A percentile compares a stretch with the other conserved stretches of the same genome.
Conservation (phyloP, 2,888 invertebrate species). For the Calameuta filiformis region DNA sequence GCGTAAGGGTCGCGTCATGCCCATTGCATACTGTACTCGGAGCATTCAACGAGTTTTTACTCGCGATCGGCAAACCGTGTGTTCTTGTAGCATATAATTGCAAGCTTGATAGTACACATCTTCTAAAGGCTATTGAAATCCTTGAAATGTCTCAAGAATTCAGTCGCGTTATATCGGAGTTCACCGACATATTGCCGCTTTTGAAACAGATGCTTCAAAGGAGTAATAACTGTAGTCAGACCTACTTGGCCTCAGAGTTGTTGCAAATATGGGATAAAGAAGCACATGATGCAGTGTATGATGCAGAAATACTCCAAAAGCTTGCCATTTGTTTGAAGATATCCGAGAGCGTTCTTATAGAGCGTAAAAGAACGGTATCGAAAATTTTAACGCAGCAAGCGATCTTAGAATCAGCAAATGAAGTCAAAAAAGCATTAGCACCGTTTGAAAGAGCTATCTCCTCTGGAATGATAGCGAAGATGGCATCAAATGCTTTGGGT, state of each 20-base stretch:
- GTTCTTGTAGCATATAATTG: constrained; percentile 13
- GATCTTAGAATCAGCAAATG: too few relatives aligned
- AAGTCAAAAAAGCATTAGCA: background rate
- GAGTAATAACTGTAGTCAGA: background rate
- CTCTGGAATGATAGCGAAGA: background rate
- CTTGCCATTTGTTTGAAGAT: too few relatives aligned
- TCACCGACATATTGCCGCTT: constrained; percentile 11
- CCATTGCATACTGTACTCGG: too few relatives aligned
- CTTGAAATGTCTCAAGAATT: background rate
- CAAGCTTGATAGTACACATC: background rate
- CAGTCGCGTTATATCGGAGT: constrained; percentile 1
- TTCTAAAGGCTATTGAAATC: constrained; percentile 4
- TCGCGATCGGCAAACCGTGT: constrained; percentile 5
- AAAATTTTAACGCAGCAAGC: too few relatives aligned
- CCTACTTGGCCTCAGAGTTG: background rate
- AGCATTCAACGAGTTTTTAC: background rate
- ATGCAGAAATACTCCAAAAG: constrained; percentile 7
- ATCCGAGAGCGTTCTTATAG: too few relatives aligned
- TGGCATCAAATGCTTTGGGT: background rate
- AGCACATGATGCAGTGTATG: constrained; percentile 3
- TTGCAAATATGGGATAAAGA: background rate
- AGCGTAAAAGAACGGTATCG: too few relatives aligned
- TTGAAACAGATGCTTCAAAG: constrained; percentile 1
- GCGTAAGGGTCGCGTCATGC: too few relatives aligned
- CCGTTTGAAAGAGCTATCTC: constrained; percentile 6